Evolutionary conservation across 2,797 vertebrate species (phyloP).

Genomic region (Silurus aristotelis): DNA sequence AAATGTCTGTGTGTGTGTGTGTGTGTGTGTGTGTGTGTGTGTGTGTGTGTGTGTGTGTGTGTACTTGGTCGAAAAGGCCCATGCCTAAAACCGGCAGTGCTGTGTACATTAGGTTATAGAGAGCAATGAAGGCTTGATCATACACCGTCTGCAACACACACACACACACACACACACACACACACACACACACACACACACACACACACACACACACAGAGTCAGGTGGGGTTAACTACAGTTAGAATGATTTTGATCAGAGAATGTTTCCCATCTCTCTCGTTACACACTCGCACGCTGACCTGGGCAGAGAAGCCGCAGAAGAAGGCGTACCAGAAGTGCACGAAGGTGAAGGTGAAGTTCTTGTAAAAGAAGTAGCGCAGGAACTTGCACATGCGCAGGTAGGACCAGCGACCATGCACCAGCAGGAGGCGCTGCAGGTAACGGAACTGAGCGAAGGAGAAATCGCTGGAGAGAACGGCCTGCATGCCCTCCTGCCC

Average conservation of each 20-base stretch:
- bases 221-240: neutral
- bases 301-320: constrained; percentile 87
- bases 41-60: neutral
- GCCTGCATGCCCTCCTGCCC: constrained; percentile 86
- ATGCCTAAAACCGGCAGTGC: constrained; percentile 90
- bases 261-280: neutral
- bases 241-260: neutral
- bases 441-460: constrained; percentile 82
- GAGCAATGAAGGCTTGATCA: constrained; percentile 91
- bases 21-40: neutral
- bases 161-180: neutral
- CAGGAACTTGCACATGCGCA: constrained; percentile 87
- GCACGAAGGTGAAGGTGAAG: constrained; percentile 84
- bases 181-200: neutral
- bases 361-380: constrained; percentile 90
- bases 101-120: constrained; percentile 94
- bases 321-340: constrained; percentile 88
- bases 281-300: constrained; percentile 39
- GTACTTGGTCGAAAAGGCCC: constrained; percentile 96
- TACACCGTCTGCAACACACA: constrained; percentile 81
- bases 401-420: constrained; percentile 85
- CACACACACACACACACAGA: neutral
- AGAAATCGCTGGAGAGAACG: constrained; percentile 80
- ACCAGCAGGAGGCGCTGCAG: constrained; percentile 84
- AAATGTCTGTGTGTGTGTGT: neutral